Evolutionary conservation across 2,113 vertebrate species (phyloP), one percentile per base, ranked within the genome.

Genomic region (Condylura cristata): DNA sequence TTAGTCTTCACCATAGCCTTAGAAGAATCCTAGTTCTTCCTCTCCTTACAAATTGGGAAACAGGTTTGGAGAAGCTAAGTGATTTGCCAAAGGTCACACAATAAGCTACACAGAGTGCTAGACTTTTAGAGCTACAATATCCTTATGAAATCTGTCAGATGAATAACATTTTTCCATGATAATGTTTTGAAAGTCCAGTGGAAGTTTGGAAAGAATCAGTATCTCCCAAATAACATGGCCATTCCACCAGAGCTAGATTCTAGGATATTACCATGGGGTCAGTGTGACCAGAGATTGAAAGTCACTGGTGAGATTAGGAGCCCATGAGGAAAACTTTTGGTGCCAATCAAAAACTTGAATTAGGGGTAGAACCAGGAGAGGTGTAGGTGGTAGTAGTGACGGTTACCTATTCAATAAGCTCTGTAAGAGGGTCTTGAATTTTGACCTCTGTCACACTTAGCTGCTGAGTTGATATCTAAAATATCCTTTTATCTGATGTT

Each of bases 351-450:
- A 37, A 85, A 63, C 34, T 76, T 63, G 34, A 88, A 20, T 48
- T 32, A 48, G 37, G 76, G 7, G 30, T 41, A 8, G 39, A 32
- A 9, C 28, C 26, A 48, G 37, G 1, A 44, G n/a, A 85, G 16
- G 30, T 0, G 0, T 46, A 14, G 0, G 10, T 20, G 13, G 8
- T 34, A 16, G 9, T 37, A 26, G 28, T 32, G 18, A 11, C 5
- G 26, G 18, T 68, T 17, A 39, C 2, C 34, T 91, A 48, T 80
- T 80, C 60, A 63, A 80, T 32, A 58, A 48, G 46, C 8, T 71
- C 11, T 41, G 7, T 6, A 75, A 93, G 37, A 41, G 9, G 16
- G n/a, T 44, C 44, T 53, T 63, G 28, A 66, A 53, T 80, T 91
- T 65, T 68, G 30, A 53, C 41, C n/a, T 41, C 39, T 16, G 11